Conservation (phyloP, 2,888 invertebrate genomes). For the Sarcophaga carnaria region DNA sequence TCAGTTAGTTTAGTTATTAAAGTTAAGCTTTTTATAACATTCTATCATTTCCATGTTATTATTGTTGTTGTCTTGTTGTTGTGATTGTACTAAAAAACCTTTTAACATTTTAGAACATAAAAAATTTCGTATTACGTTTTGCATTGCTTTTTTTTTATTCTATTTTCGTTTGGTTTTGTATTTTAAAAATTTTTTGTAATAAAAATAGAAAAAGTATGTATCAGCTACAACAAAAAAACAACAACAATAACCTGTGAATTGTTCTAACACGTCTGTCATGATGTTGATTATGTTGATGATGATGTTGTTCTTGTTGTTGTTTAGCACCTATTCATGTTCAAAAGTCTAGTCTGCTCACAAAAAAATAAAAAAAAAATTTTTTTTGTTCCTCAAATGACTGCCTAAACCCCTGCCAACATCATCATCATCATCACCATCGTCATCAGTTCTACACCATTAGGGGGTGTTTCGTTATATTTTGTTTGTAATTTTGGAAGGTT, state of each 20-base stretch:
- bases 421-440: not conserved
- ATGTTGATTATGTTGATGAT: slow-evolving; percentile 30
- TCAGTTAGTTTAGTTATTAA: too few species aligned
- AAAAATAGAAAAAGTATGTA: not conserved
- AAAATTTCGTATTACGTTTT: slow-evolving; percentile 30
- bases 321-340: slow-evolving; percentile 69
- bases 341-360: slow-evolving; percentile 61
- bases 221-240: not conserved
- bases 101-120: slow-evolving; percentile 52
- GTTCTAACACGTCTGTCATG: slow-evolving; percentile 37
- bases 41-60: not conserved
- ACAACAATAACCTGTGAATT: slow-evolving; percentile 44
- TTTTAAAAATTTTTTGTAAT: slow-evolving; percentile 33
- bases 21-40: too few species aligned
- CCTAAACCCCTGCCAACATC: not conserved
- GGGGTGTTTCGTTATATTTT: slow-evolving; percentile 29
- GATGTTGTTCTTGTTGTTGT: slow-evolving; percentile 37
- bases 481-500: slow-evolving; percentile 63
- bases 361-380: too few species aligned
- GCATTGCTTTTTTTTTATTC: not conserved
- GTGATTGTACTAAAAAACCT: slow-evolving; percentile 51
- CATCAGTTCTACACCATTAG: not conserved
- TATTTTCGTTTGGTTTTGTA: slow-evolving; percentile 34
- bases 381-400: too few species aligned
- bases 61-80: slow-evolving; percentile 18